These are phyloP conservation scores for Macroramphosus scolopax DNA, from an alignment of 2,797 vertebrate genomes.

Conservation along the genomic window DNA sequence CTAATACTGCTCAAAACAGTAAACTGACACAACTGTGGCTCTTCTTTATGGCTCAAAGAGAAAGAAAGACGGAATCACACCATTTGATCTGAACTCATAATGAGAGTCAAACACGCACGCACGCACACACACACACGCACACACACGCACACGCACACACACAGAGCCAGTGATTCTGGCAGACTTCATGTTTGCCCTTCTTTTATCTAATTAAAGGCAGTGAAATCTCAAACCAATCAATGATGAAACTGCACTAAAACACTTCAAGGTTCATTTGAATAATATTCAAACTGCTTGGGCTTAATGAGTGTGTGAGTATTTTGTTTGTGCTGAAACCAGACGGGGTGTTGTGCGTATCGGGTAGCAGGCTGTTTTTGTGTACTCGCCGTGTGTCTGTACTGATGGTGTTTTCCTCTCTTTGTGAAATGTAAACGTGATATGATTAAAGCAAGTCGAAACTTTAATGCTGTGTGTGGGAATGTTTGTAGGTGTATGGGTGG, in stretches of 20 bases:
- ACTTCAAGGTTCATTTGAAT: slow-evolving; percentile 46
- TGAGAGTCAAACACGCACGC: slow-evolving; percentile 13
- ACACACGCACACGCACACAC: too few relatives aligned
- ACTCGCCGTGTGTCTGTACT: slow-evolving; percentile 9
- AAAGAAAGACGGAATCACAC: slow-evolving; percentile 15
- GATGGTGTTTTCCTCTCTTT: slow-evolving; percentile 21
- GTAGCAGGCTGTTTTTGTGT: background rate
- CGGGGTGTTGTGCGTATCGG: slow-evolving; percentile 14
- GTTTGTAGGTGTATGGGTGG: slow-evolving; percentile 5
- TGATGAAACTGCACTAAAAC: slow-evolving; percentile 51
- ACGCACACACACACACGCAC: too few relatives aligned
- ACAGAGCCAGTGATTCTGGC: too few relatives aligned
- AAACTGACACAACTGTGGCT: background rate
- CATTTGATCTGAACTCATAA: slow-evolving; percentile 42
- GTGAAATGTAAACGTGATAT: slow-evolving; percentile 47
- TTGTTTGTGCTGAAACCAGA: slow-evolving; percentile 11
- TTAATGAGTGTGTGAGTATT: slow-evolving; percentile 30
- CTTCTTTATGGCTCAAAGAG: slow-evolving; percentile 16
- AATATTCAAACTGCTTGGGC: slow-evolving; percentile 32
- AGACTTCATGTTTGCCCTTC: slow-evolving; percentile 34
- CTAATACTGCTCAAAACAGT: background rate
- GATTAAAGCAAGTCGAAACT: slow-evolving; percentile 54
- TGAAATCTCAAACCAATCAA: slow-evolving; percentile 53
- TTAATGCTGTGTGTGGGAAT: slow-evolving; percentile 13
- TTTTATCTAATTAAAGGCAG: slow-evolving; percentile 55